phyloP scores from a whole-genome alignment of 2,113 vertebrate genomes.

The Emydura subglobosa region DNA sequence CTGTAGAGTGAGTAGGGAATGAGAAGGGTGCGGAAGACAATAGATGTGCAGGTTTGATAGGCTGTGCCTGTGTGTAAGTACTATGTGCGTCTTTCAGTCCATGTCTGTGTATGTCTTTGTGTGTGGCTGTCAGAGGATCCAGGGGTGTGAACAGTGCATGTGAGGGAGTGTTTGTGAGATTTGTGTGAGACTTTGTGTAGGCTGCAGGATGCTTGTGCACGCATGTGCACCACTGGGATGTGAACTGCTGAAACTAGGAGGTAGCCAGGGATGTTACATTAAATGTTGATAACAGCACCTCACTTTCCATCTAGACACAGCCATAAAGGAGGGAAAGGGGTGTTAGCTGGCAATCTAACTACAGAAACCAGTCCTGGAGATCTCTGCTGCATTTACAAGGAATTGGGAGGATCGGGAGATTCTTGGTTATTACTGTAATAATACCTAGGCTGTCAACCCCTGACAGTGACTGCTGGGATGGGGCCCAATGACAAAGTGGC shows the following conservation, averaged over 20 bases:
- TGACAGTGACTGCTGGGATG: not conserved
- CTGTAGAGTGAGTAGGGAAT: not conserved
- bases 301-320: constrained; percentile 63
- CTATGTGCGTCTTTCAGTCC: not conserved
- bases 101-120: not conserved
- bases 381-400: not conserved
- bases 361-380: constrained; percentile 39
- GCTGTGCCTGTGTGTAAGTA: not conserved
- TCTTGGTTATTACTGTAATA: constrained; percentile 41
- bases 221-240: accelerated
- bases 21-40: not conserved
- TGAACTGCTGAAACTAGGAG: not conserved
- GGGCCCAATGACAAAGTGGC: constrained; percentile 3
- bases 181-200: not conserved
- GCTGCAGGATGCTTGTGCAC: accelerated
- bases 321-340: constrained; percentile 59
- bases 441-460: constrained; percentile 27
- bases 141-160: not conserved
- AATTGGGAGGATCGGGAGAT: constrained; percentile 22
- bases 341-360: constrained; percentile 61
- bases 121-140: not conserved
- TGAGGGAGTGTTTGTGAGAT: not conserved
- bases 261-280: constrained; percentile 33
- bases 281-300: constrained; percentile 48
- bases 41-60: not conserved